A percentile compares a stretch with the other conserved stretches of the same genome.
phyloP scores from a whole-genome alignment of 2,113 vertebrate genomes.

The Heliornis fulica region DNA sequence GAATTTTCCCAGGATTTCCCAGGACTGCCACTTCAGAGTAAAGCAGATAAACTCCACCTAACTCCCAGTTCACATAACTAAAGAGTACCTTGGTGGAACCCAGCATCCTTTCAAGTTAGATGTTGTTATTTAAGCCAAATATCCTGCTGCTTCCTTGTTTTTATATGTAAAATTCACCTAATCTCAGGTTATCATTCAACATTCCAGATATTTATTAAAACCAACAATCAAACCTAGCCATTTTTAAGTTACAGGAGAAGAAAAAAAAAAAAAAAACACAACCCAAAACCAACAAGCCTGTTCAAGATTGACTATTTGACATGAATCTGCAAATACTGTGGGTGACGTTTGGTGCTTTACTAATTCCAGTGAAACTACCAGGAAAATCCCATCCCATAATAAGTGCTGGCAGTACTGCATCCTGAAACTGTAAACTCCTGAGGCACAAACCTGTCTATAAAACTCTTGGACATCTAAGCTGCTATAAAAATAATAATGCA shows the following conservation, averaged over 20 bases:
- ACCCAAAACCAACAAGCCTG: too few relatives aligned
- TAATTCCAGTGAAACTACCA: not conserved
- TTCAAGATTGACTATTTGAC: not conserved
- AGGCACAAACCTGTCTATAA: constrained; percentile 45
- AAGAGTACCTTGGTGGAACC: not conserved
- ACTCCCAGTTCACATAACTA: not conserved
- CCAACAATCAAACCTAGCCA: not conserved
- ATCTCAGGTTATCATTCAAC: not conserved
- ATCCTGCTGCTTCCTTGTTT: not conserved
- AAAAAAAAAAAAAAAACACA: not conserved
- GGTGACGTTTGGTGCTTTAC: not conserved
- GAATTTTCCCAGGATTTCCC: not conserved
- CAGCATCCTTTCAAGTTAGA: not conserved
- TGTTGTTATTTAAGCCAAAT: not conserved
- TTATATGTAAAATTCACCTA: not conserved
- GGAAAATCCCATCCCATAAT: not conserved
- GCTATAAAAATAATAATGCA: constrained; percentile 47
- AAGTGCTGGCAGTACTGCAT: not conserved
- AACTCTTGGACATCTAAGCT: constrained; percentile 24
- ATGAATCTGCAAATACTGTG: not conserved
- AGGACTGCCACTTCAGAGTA: not conserved
- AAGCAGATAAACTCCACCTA: not conserved
- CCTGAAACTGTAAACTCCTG: constrained; percentile 2
- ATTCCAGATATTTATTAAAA: not conserved
- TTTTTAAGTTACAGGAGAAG: not conserved